Base-by-base conservation (phyloP, 1,140 invertebrate genomes). In the Achatina immaculata region DNA sequence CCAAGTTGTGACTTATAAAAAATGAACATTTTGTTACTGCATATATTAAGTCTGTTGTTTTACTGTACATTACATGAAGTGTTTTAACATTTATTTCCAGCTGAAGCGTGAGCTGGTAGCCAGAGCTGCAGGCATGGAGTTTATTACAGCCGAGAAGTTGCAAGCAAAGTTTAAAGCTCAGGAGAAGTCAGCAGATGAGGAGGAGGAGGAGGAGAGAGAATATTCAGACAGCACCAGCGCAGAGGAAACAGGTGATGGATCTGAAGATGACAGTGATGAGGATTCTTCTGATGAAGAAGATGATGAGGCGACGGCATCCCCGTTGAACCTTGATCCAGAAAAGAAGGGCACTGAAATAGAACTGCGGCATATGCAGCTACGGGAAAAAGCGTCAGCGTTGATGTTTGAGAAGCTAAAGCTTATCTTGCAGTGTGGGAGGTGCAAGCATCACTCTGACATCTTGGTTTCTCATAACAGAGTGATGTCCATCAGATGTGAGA, bases 361-460 rank as follows among this genome's bases (percentile, higher is more conserved):
- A 34, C 85, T 91, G 38, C 82, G 82, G 45, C 85, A 87, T 78
- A 78, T 91, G 11, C 84, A 90, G 72, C 82, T 91, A 0, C 82
- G 80, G 24, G 88, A 90, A 43, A 82, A 82, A 55, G 84, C 86
- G 14, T 88, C 88, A 16, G 87, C 89, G 19, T 48, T 91, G n/a
- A 78, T 81, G 11, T 87, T 85, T 74, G 81, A 83, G 6, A 86
- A 84, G 51, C 66, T 91, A 0, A 73, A 82, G 14, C 43, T 90
- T 28, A 81, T 83, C 24, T 82, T 92, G 14, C 86, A 89, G 77
- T 92, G 91, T 82, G 85, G 66, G 6, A 84, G 91, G 31, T 92
- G 91, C 77, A 89, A 90, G 55, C 87, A 86, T n/a, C 82, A 83
- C 14, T 82, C 83, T 0, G 90, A 91, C 45, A 73, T 91, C 34